A percentile compares a stretch with the other conserved stretches of the same genome.
phyloP scores from a whole-genome alignment of 2,797 vertebrate species.

The Mus spretus region DNA sequence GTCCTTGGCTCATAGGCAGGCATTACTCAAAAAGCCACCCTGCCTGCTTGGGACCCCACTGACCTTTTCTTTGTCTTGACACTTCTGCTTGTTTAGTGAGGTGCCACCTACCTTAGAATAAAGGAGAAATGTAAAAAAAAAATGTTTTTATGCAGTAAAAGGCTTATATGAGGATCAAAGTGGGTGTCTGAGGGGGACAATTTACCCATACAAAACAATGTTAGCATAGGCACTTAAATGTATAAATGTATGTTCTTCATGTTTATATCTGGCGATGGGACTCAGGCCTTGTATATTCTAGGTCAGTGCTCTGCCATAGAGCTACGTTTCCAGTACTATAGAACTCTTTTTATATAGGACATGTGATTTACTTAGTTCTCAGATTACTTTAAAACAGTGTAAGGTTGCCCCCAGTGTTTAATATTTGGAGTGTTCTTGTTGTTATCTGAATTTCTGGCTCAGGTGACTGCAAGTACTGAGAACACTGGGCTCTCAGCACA shows the following conservation, averaged over 20 bases:
- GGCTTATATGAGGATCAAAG: not conserved
- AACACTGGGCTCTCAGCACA: fast-evolving
- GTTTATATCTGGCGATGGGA: not conserved
- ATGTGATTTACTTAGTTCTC: not conserved
- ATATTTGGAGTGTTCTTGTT: not conserved
- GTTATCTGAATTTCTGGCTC: not conserved
- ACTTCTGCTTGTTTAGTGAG: not conserved
- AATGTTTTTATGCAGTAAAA: not conserved
- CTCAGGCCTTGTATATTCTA: not conserved
- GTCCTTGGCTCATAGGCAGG: fast-evolving
- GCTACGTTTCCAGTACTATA: not conserved
- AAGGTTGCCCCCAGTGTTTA: not conserved
- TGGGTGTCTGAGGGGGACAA: fast-evolving
- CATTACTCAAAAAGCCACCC: not conserved
- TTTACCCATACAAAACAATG: not conserved
- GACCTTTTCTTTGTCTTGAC: not conserved
- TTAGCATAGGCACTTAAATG: not conserved
- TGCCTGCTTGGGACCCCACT: not conserved
- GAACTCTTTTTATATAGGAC: not conserved
- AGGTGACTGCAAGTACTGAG: not conserved
- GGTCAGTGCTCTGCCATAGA: not conserved
- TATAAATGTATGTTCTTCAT: not conserved
- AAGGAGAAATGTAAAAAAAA: not conserved
- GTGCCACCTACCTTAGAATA: not conserved
- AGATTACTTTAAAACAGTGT: not conserved